Evolutionary conservation across 2,888 invertebrate species (phyloP).

Genomic region (Cantharis lateralis): DNA sequence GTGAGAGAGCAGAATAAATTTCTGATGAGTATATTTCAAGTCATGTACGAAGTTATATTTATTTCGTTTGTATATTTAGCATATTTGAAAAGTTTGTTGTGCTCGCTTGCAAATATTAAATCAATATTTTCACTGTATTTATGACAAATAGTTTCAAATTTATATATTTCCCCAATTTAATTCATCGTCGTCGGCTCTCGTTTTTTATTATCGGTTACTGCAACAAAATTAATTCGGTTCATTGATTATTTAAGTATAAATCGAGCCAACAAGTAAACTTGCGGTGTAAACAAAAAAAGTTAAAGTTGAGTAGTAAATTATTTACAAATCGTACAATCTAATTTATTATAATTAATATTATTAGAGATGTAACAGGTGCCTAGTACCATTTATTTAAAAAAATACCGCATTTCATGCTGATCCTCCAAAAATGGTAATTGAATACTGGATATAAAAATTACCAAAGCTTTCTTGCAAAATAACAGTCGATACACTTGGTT

Average conservation of each 20-base stretch:
- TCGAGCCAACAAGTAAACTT: background rate
- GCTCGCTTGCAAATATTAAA: conserved; percentile 10
- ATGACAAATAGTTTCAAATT: conserved; percentile 38
- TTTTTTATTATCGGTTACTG: background rate
- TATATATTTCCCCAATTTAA: conserved; percentile 36
- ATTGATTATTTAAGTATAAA: background rate
- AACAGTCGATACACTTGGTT: background rate
- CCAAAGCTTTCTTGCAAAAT: background rate
- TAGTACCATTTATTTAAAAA: background rate
- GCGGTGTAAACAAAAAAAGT: background rate
- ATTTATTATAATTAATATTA: background rate
- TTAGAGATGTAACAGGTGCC: background rate
- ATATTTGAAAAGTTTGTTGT: conserved; percentile 7
- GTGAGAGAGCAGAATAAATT: conserved; percentile 1
- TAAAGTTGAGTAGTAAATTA: conserved; percentile 20
- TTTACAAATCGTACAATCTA: conserved; percentile 1
- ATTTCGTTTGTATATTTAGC: background rate
- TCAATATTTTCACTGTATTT: conserved; percentile 19
- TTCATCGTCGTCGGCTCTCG: background rate
- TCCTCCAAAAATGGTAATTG: too few species aligned
- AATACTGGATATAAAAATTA: too few species aligned
- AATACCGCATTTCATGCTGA: too few species aligned
- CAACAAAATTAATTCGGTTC: background rate
- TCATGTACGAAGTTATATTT: background rate
- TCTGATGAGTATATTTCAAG: background rate